phyloP scores from a whole-genome alignment of 2,113 vertebrate species.

The Neotoma lepida region DNA sequence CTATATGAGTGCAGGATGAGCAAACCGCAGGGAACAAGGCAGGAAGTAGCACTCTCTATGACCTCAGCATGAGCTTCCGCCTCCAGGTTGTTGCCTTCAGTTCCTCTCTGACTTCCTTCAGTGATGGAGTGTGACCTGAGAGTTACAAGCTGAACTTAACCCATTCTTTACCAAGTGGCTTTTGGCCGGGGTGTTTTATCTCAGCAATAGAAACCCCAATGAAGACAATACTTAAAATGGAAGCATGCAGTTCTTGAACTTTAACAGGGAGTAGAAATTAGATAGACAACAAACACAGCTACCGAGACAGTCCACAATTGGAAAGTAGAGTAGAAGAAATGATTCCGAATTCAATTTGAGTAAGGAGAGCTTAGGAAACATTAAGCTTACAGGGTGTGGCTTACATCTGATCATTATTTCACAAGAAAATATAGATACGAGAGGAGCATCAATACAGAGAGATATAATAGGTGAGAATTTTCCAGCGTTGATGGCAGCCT shows the following conservation, averaged over 20 bases:
- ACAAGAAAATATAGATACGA: background rate
- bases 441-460: background rate
- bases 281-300: background rate
- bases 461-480: background rate
- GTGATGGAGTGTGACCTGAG: background rate
- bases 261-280: background rate
- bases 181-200: background rate
- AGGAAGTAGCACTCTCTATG: too few relatives aligned
- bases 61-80: background rate
- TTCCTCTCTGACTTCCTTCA: background rate
- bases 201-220: background rate
- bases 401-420: background rate
- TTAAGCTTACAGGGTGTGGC: background rate
- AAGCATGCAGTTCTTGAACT: background rate
- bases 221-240: background rate
- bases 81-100: background rate
- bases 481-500: background rate
- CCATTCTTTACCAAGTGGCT: background rate
- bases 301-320: constrained; percentile 2
- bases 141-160: background rate
- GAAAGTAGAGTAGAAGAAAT: constrained; percentile 9
- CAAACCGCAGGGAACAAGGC: background rate
- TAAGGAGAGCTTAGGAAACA: background rate
- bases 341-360: background rate
- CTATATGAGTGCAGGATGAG: background rate